These are phyloP conservation scores for Halocynthia roretzi DNA, from an alignment of 23 tunicate species.

Conservation along the genomic window DNA sequence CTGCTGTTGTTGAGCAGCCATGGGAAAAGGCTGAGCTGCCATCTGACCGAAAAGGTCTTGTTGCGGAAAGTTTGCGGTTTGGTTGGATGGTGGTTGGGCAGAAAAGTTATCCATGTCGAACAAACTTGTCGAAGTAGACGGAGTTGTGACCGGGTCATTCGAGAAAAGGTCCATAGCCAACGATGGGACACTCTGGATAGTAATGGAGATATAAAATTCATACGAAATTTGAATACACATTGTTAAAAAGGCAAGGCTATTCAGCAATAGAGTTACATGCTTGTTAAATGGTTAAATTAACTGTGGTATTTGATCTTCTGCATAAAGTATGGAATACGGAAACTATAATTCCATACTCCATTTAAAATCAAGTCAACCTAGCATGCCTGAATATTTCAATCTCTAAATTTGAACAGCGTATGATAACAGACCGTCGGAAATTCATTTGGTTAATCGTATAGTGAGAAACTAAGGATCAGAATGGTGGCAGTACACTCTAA, in stretches of 20 bases:
- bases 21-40: conserved; percentile 13
- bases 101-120: conserved; percentile 10
- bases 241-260: background rate
- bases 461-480: no score
- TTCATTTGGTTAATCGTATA: no score
- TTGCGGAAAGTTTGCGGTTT: conserved; percentile 6
- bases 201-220: background rate
- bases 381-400: no score
- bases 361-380: no score
- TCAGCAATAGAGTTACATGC: background rate
- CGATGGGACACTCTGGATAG: background rate
- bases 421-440: no score
- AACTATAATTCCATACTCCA: no score
- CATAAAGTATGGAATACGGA: no score
- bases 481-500: no score
- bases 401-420: no score
- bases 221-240: background rate
- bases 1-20: background rate
- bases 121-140: conserved; percentile 4
- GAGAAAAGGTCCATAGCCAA: conserved; percentile 4
- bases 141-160: conserved; percentile 8
- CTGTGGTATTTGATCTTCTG: no score
- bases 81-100: background rate
- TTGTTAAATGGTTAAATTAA: no score
- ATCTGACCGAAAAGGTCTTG: conserved; percentile 1